Evolutionary conservation across 1,140 invertebrate species (phyloP).

Genomic region (Cherax destructor): DNA sequence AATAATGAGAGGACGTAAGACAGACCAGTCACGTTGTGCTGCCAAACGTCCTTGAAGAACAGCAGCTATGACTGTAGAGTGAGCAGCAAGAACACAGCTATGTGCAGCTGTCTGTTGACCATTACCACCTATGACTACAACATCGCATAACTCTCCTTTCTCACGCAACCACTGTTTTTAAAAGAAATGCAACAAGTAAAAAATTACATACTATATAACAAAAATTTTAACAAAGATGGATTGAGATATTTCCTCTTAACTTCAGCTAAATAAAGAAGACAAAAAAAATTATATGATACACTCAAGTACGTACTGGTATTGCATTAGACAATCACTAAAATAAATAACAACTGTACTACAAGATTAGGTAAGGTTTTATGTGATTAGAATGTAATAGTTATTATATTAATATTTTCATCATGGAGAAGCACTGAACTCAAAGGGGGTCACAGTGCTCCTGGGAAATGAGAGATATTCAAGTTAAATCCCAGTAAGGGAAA

Average conservation of each 20-base stretch:
- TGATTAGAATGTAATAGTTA: too few relatives aligned
- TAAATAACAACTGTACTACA: too few relatives aligned
- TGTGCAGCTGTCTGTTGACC: constrained; percentile 39
- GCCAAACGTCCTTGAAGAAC: constrained; percentile 43
- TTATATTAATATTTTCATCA: too few relatives aligned
- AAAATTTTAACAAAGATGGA: neutral
- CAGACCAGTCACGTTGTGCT: constrained; percentile 37
- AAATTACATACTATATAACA: too few relatives aligned
- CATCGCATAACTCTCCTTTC: constrained; percentile 35
- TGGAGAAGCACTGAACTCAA: too few relatives aligned
- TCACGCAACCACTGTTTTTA: constrained; percentile 35
- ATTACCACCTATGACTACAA: constrained; percentile 25
- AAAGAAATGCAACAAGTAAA: neutral
- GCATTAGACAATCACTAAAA: too few relatives aligned
- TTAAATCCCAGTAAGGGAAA: neutral
- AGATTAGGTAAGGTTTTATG: too few relatives aligned
- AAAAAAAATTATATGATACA: neutral
- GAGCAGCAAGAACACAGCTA: constrained; percentile 45
- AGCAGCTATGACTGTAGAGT: constrained; percentile 43
- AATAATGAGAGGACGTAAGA: constrained; percentile 35
- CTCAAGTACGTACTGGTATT: too few relatives aligned
- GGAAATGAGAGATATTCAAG: too few relatives aligned
- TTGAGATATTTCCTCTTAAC: neutral
- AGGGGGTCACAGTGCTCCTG: too few relatives aligned
- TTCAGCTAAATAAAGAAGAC: neutral